These are phyloP conservation scores for Odontomachus brunneus DNA, from an alignment of 1,140 invertebrate genomes.

Conservation along the genomic window DNA sequence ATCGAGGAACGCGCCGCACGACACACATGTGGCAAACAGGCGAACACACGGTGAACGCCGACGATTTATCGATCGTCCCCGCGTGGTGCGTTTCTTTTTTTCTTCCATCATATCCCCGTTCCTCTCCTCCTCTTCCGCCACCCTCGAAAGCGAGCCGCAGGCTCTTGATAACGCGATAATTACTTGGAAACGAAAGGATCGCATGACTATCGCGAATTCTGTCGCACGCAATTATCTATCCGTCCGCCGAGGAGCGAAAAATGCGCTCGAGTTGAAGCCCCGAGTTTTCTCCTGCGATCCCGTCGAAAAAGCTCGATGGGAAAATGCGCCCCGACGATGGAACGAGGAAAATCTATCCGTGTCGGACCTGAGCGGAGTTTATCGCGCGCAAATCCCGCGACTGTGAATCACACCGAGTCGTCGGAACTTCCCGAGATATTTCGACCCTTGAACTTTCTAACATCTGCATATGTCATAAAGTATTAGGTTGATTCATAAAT, in stretches of 20 bases:
- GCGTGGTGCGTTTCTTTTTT: not conserved
- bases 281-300: too few species aligned
- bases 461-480: too few species aligned
- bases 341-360: too few species aligned
- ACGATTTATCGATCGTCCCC: conserved; percentile 9
- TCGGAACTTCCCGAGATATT: too few species aligned
- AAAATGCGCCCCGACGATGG: too few species aligned
- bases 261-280: not conserved
- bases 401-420: too few species aligned
- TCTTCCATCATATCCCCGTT: not conserved
- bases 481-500: too few species aligned
- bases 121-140: too few species aligned
- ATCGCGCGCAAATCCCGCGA: not conserved
- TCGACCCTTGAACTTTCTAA: too few species aligned
- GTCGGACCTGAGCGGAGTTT: not conserved
- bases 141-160: not conserved
- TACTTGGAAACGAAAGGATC: conserved; percentile 4
- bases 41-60: not conserved
- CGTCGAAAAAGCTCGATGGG: too few species aligned
- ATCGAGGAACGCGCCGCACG: not conserved
- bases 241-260: not conserved
- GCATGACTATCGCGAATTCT: not conserved
- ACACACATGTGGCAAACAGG: too few species aligned
- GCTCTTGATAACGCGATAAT: not conserved
- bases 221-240: not conserved